Evolutionary conservation across 2,113 vertebrate species (phyloP).

Genomic region (Corythaixoides concolor): DNA sequence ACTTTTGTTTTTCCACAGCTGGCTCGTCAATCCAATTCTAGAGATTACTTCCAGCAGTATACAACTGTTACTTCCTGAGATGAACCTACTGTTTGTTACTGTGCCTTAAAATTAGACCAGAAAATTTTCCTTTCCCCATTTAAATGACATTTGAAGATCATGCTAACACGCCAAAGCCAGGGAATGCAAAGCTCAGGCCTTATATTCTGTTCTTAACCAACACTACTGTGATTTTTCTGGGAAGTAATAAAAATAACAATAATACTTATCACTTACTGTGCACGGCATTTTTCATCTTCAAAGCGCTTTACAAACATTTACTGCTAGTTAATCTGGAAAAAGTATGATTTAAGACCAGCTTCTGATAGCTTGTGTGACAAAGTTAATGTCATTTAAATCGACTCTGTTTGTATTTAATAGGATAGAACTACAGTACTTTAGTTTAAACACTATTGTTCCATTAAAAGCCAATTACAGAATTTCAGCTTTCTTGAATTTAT

Average conservation of each 20-base stretch:
- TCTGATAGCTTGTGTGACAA: slow-evolving; percentile 25
- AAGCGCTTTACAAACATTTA: slow-evolving; percentile 7
- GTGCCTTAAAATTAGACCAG: slow-evolving; percentile 24
- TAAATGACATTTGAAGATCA: neutral
- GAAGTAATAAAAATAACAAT: neutral
- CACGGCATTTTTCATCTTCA: neutral
- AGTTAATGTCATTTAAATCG: slow-evolving; percentile 37
- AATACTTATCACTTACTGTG: neutral
- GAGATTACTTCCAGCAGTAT: neutral
- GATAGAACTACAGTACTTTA: slow-evolving; percentile 9
- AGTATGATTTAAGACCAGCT: slow-evolving; percentile 34
- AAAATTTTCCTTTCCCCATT: neutral
- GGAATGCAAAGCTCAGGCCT: neutral
- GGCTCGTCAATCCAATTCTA: neutral
- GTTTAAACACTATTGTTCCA: slow-evolving; percentile 16
- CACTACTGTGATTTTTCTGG: neutral
- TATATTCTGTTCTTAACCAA: neutral
- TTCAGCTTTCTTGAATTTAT: neutral
- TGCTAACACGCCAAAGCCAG: neutral
- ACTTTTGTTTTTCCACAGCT: neutral
- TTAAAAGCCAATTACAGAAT: slow-evolving; percentile 53
- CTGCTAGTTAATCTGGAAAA: slow-evolving; percentile 16
- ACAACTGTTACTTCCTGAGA: neutral
- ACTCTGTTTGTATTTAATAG: slow-evolving; percentile 35
- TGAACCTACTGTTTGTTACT: neutral